Base-by-base conservation (phyloP, 2,113 vertebrate species). In the Elgaria multicarinata region DNA sequence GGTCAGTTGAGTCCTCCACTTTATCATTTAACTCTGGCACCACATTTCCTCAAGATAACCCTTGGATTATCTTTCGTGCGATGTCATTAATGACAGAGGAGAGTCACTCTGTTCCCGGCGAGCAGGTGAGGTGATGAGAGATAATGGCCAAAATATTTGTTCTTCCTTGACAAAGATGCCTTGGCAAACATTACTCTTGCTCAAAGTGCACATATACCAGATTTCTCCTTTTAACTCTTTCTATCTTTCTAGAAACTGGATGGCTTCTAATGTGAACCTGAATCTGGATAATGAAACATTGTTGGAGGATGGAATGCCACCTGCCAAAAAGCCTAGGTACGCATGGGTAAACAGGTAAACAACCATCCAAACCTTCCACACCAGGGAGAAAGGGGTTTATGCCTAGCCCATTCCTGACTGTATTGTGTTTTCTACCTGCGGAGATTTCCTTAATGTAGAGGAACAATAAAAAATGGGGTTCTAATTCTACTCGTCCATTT, bases 291-390 rank as follows among this genome's bases (percentile, higher is more conserved):
- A 97, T 97, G 97, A 97, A 87, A 91, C 95, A 36, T 95, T 97
- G 87, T 92, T 97, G 94, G 97, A 96, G 94, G 98, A 98, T 98
- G 98, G 96, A 90, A 96, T 97, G 92, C 98, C 98, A 20, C 97
- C 98, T 91, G 96, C 98, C 66, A 99, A 99, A 96, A 99, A 98
- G 93, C 98, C 98, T 96, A 98, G 98, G 98, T 99, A 97, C 97
- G 79, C 20, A 31, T 1, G 69, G 42, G 46, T 62, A 0, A 31
- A 4, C 10, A 62, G 58, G 58, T 62, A 28, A 67, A 67, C 20
- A 67, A 0, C 64, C 28, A 67, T 28, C 64, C 64, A 67, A 2
- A 67, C 26, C 6, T 28, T 28, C 5, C 64, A 67, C 5, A 28
- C 26, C 6, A 26, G 26, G 64, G 26, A 67, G 64, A 28, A 67